Percentiles rank a stretch among this genome's conserved stretches.
These are phyloP conservation scores for Stenopsyche tienmushanensis DNA, from an alignment of 1,140 invertebrate genomes.

Conservation along the genomic window DNA sequence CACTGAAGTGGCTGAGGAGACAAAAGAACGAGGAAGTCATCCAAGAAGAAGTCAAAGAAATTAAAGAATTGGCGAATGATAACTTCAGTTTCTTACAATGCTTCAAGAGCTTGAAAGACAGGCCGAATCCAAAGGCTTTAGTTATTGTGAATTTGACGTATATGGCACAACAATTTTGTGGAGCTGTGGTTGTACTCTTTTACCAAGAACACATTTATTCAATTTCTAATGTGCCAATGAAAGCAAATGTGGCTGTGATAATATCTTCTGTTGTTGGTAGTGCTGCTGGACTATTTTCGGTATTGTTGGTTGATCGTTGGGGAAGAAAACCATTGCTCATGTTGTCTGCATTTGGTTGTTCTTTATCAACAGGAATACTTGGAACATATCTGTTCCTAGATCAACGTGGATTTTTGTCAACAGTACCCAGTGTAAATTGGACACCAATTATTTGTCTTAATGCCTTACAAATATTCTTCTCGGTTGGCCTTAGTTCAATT, in stretches of 20 bases:
- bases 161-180: constrained; percentile 31
- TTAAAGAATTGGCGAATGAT: constrained; percentile 29
- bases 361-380: constrained; percentile 23
- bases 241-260: constrained; percentile 32
- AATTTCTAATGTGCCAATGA: constrained; percentile 17
- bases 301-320: constrained; percentile 39
- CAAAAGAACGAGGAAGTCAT: constrained; percentile 34
- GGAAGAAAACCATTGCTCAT: constrained; percentile 36
- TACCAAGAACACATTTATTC: constrained; percentile 39
- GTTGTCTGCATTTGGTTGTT: constrained; percentile 34
- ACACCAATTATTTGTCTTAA: constrained; percentile 30
- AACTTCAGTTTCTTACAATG: constrained; percentile 25
- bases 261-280: constrained; percentile 34
- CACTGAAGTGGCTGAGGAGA: constrained; percentile 33
- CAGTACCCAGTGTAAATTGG: constrained; percentile 30
- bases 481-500: constrained; percentile 34
- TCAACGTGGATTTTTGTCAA: constrained; percentile 16
- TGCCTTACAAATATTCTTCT: constrained; percentile 37
- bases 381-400: constrained; percentile 37
- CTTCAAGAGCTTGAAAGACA: constrained; percentile 26
- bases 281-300: constrained; percentile 23
- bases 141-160: constrained; percentile 33
- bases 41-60: constrained; percentile 35
- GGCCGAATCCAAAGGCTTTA: constrained; percentile 38
- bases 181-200: constrained; percentile 37